Percentiles rank a stretch among this genome's conserved stretches.
These are phyloP conservation scores for Heliconius ethilla DNA, from an alignment of 2,888 invertebrate genomes.

Conservation along the genomic window DNA sequence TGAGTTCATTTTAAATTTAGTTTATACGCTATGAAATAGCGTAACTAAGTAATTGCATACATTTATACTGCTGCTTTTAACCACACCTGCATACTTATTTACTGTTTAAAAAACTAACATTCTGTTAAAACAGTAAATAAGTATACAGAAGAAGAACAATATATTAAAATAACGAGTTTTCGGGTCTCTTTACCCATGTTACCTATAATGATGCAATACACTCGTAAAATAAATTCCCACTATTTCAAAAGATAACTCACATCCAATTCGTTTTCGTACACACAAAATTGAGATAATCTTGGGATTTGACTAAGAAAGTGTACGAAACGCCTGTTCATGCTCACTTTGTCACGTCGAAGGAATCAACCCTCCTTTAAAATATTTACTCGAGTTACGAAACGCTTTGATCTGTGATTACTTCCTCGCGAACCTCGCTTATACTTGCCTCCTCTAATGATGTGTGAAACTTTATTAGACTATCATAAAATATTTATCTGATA, in stretches of 20 bases:
- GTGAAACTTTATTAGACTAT: neutral
- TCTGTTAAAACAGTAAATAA: neutral
- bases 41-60: too few species aligned
- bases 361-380: constrained; percentile 36
- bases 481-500: neutral
- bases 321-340: constrained; percentile 29
- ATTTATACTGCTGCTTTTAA: too few species aligned
- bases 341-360: constrained; percentile 35
- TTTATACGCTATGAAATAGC: too few species aligned
- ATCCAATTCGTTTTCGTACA: constrained; percentile 26
- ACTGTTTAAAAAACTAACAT: too few species aligned
- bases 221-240: neutral
- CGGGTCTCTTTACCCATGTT: neutral
- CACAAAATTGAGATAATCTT: constrained; percentile 22
- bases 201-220: neutral
- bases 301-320: constrained; percentile 31
- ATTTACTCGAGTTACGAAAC: constrained; percentile 20
- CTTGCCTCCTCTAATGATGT: constrained; percentile 15
- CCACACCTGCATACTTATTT: too few species aligned
- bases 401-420: constrained; percentile 30
- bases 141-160: neutral
- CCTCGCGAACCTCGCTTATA: constrained; percentile 6
- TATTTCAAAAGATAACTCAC: constrained; percentile 7
- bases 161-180: neutral
- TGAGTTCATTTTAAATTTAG: too few species aligned